A percentile compares a stretch with the other conserved stretches of the same genome.
Evolutionary conservation across 2,888 invertebrate genomes (phyloP).

Genomic region (Monoplex corrugatus): DNA sequence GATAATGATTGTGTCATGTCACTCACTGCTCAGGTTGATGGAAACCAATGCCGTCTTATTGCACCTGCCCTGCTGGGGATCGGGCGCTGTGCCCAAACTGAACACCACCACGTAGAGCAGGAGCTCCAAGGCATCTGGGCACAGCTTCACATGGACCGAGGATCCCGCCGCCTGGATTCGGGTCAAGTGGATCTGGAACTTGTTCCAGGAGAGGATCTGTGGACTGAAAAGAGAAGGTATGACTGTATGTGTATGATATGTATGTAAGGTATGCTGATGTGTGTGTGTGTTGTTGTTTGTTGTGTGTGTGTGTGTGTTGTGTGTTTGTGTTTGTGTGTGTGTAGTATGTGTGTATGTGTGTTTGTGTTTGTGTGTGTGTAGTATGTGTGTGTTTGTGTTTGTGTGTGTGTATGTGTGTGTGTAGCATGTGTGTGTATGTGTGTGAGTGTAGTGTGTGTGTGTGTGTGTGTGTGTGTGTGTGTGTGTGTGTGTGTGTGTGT

Average conservation of each 20-base stretch:
- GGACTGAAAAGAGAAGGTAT: slow-evolving; percentile 13
- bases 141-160: slow-evolving; percentile 59
- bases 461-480: neutral
- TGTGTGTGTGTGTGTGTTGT: neutral
- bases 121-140: slow-evolving; percentile 50
- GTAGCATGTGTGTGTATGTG: neutral
- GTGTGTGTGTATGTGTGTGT: neutral
- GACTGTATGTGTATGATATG: neutral
- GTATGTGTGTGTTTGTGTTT: neutral
- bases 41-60: slow-evolving; percentile 50
- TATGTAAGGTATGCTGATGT: neutral
- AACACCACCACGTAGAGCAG: slow-evolving; percentile 64
- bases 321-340: neutral
- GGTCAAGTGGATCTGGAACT: slow-evolving; percentile 52
- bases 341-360: no score
- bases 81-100: slow-evolving; percentile 59
- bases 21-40: slow-evolving; percentile 21
- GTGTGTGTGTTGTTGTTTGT: neutral
- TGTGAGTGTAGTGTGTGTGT: neutral
- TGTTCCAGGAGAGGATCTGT: slow-evolving; percentile 36
- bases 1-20: neutral
- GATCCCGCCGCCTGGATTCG: slow-evolving; percentile 42
- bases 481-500: neutral
- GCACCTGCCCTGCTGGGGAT: slow-evolving; percentile 57
- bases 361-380: neutral